Evolutionary conservation across 2,797 vertebrate species (phyloP), one percentile per base, ranked within the genome.

Genomic region (Anguilla marmorata): DNA sequence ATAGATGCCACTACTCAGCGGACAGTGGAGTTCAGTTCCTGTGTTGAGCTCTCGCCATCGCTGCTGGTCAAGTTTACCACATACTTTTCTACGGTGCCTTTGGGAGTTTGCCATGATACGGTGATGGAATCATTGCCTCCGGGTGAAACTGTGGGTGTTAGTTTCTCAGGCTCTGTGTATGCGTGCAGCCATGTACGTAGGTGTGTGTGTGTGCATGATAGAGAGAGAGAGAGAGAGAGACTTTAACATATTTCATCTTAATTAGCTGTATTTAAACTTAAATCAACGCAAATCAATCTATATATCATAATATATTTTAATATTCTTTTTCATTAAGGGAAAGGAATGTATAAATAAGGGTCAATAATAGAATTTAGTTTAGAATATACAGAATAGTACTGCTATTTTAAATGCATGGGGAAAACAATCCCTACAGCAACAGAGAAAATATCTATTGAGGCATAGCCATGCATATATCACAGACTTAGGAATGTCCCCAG

Each of bases 81-180:
- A 79, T 94, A 95, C 0, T 0, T 0, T 2, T 91, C 93, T 87
- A 95, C 92, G 1, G 86, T 90, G n/a, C 95, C 94, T 19, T 0
- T 0, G 30, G 56, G 74, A 63, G 69, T 66, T 16, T 21, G 72
- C 91, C 91, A 91, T 0, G 9, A 88, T n/a, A 91, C 90, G 12
- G 60, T 48, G 27, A 91, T n/a, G 11, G 89, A 89, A 7, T 88
- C n/a, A 63, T 89, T 89, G 72, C 87, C 74, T 76, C 56, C 56
- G 86, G 87, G 89, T 58, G 66, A 48, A 58, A 91, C 63, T 27
- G 24, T 54, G 14, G 86, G 88, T 76, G 7, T 72, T 48, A 86
- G 58, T 86, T 84, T 86, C 14, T 50, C 30, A 84, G 85, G 88
- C 63, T 58, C 88, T 89, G 88, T 58, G 24, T 56, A 50, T 9